Conservation (phyloP, 2,888 invertebrate species). For the Loripinus fragilis region DNA sequence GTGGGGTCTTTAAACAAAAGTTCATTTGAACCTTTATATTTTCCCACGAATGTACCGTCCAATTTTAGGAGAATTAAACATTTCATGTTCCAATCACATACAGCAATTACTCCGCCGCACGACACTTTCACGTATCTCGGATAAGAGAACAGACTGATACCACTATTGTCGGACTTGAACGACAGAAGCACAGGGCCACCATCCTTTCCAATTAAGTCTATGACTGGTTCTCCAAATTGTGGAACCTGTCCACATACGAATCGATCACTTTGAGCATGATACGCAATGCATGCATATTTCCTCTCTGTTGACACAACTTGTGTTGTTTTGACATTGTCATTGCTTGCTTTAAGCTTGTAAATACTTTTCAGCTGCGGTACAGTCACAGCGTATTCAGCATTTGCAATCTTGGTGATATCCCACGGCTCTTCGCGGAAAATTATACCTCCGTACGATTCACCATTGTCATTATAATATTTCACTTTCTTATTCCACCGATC, state of each 20-base stretch:
- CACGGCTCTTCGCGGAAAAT: constrained; percentile 59
- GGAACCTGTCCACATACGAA: constrained; percentile 64
- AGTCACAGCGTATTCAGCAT: constrained; percentile 49
- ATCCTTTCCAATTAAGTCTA: constrained; percentile 54
- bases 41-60: constrained; percentile 54
- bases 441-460: constrained; percentile 49
- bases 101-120: constrained; percentile 52
- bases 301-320: constrained; percentile 43
- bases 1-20: constrained; percentile 55
- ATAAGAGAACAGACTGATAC: constrained; percentile 48
- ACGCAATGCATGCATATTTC: constrained; percentile 50
- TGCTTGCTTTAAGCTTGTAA: constrained; percentile 46
- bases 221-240: constrained; percentile 60
- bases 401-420: constrained; percentile 49
- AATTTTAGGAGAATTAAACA: constrained; percentile 54
- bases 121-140: constrained; percentile 61
- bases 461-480: constrained; percentile 50
- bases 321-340: constrained; percentile 33
- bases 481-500: constrained; percentile 59
- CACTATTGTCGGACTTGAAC: constrained; percentile 32
- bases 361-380: constrained; percentile 52
- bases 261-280: constrained; percentile 30
- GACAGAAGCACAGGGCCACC: constrained; percentile 48
- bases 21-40: constrained; percentile 51
- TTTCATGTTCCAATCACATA: constrained; percentile 65